phyloP scores from a whole-genome alignment of 2,797 vertebrate genomes.

The Pangasius larnaudii region DNA sequence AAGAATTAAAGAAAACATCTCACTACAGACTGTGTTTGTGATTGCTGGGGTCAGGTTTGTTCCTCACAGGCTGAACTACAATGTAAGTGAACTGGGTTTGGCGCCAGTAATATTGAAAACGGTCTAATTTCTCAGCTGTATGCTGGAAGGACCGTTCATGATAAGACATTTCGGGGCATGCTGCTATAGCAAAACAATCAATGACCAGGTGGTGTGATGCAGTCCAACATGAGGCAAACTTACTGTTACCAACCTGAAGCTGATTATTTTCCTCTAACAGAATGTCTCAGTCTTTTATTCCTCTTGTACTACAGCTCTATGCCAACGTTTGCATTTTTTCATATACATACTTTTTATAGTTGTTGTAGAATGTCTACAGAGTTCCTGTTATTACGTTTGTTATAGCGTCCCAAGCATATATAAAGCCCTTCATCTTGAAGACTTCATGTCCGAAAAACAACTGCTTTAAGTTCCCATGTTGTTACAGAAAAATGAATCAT shows the following conservation, averaged over 20 bases:
- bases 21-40: background rate
- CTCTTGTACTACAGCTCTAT: background rate
- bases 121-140: background rate
- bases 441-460: background rate
- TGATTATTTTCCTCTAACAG: background rate
- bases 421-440: background rate
- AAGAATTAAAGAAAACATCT: background rate
- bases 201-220: background rate
- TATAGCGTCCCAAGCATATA: background rate
- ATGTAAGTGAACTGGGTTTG: background rate
- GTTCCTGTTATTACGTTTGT: background rate
- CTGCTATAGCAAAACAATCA: background rate
- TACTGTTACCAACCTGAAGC: background rate
- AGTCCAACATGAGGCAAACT: background rate
- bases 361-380: background rate
- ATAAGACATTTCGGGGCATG: background rate
- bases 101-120: background rate
- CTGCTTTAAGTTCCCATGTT: too few species aligned
- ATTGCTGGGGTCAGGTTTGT: too few species aligned
- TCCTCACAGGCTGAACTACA: background rate
- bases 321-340: background rate
- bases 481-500: background rate
- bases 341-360: background rate
- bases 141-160: background rate
- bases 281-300: background rate